Percentiles rank a stretch among this genome's conserved stretches.
Conservation (phyloP, 2,797 vertebrate species). For the Lindbergichthys nudifrons region DNA sequence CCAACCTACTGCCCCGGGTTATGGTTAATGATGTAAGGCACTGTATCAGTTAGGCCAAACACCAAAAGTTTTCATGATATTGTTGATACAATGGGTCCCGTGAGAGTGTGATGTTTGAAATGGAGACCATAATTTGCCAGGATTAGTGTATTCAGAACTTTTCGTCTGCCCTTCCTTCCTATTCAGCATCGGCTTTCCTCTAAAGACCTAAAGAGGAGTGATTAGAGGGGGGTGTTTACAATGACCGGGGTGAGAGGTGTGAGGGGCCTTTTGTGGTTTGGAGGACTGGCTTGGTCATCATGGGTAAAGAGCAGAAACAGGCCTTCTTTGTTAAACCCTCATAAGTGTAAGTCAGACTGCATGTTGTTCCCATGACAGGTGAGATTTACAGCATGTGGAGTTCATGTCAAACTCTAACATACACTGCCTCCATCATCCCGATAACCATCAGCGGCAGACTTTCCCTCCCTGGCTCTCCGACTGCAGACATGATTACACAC, state of each 20-base stretch:
- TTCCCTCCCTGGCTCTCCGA: conserved; percentile 8
- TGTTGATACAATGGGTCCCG: conserved; percentile 48
- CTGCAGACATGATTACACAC: conserved; percentile 16
- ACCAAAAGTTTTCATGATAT: conserved; percentile 53
- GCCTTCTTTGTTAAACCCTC: conserved; percentile 16
- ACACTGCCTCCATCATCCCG: conserved; percentile 25
- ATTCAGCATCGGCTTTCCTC: conserved; percentile 48
- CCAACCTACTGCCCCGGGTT: conserved; percentile 14
- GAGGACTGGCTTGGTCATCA: conserved; percentile 18
- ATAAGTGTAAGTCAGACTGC: not conserved
- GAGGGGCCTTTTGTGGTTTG: conserved; percentile 36
- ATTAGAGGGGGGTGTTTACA: conserved; percentile 57
- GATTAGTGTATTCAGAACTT: conserved; percentile 65
- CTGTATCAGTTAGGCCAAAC: conserved; percentile 2
- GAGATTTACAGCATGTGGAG: conserved; percentile 29
- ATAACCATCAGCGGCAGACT: conserved; percentile 31
- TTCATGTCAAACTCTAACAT: not conserved
- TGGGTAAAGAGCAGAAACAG: conserved; percentile 30
- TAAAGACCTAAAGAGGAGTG: conserved; percentile 47
- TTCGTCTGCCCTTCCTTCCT: conserved; percentile 49
- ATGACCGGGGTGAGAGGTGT: conserved; percentile 34
- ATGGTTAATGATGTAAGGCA: conserved; percentile 24
- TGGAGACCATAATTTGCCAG: conserved; percentile 63
- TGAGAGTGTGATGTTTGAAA: conserved; percentile 58
- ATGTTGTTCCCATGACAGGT: conserved; percentile 20